Base-by-base conservation (phyloP, 2,113 vertebrate species). In the Perognathus longimembris region DNA sequence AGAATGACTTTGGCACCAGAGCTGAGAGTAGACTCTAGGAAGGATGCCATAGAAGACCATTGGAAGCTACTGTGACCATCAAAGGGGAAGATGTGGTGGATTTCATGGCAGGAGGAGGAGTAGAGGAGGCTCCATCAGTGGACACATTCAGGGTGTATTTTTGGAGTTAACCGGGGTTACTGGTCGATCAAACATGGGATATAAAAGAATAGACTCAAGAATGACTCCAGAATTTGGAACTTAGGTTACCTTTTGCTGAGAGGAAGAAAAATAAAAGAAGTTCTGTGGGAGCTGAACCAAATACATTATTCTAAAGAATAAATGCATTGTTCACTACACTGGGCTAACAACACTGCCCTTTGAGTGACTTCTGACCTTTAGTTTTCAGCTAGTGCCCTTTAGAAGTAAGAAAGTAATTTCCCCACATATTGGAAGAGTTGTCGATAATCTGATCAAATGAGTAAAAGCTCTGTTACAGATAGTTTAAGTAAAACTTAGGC, bases 401-500 rank as follows among this genome's bases (percentile, higher is more conserved):
- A 75, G 75, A 80, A 77, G 20, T 50, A 40, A n/a, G 38, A 54
- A 64, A 21, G 21, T 54, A 70, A 38, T 61, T 71, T 90, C 9
- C 50, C 67, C 34, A 67, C 66, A 69, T 42, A 28, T 45, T 85
- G 69, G 69, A 85, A 85, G 26, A 45, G 54, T 38, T 57, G 45
- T 18, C 88, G 40, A 81, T 74, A n/a, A n/a, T 74, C n/a, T 32
- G 26, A 70, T 76, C 69, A 36, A 71, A 79, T 24, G 83, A 45
- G 59, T 40, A 59, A 10, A n/a, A 45, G 38, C n/a, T 77, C 78
- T 54, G 63, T n/a, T 59, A 70, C 4, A 32, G n/a, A 74, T 71
- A 28, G 10, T 64, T 95, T 81, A 85, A 57, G 34, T 75, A 67
- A 91, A 74, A 8, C 61, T n/a, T 76, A 64, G 54, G 75, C 66